Evolutionary conservation across 2,113 vertebrate genomes (phyloP).

Genomic region (Oryzias celebensis): DNA sequence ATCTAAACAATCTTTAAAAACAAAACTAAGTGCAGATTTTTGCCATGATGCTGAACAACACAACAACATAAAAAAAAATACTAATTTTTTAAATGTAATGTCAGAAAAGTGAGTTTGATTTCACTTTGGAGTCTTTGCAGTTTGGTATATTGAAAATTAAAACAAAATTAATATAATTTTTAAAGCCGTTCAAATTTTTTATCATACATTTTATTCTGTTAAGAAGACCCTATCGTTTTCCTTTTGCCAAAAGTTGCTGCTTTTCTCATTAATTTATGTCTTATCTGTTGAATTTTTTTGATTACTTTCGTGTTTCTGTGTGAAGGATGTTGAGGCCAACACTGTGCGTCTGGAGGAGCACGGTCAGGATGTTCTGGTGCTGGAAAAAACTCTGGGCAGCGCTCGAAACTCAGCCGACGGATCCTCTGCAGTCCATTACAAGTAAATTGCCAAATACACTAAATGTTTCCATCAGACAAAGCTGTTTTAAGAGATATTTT

Average conservation of each 20-base stretch:
- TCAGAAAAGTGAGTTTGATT: too few species aligned
- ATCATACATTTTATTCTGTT: neutral
- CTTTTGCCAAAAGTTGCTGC: too few species aligned
- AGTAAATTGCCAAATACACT: slow-evolving; percentile 78
- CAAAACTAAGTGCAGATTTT: too few species aligned
- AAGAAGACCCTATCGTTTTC: neutral
- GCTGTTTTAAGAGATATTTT: neutral
- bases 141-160: neutral
- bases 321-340: slow-evolving; percentile 97
- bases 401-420: slow-evolving; percentile 83
- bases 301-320: slow-evolving; percentile 11
- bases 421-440: slow-evolving; percentile 87
- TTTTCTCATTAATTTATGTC: too few species aligned
- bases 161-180: neutral
- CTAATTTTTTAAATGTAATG: too few species aligned
- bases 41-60: too few species aligned
- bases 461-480: neutral
- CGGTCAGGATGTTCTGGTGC: slow-evolving; percentile 94
- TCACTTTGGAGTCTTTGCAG: too few species aligned
- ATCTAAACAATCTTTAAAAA: too few species aligned
- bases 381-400: slow-evolving; percentile 91
- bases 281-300: too few species aligned
- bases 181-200: neutral
- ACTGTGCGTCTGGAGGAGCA: slow-evolving; percentile 99
- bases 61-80: too few species aligned